Evolutionary conservation across 2,888 invertebrate species (phyloP), one percentile per base, ranked within the genome.

Genomic region (Drosophila falleni): DNA sequence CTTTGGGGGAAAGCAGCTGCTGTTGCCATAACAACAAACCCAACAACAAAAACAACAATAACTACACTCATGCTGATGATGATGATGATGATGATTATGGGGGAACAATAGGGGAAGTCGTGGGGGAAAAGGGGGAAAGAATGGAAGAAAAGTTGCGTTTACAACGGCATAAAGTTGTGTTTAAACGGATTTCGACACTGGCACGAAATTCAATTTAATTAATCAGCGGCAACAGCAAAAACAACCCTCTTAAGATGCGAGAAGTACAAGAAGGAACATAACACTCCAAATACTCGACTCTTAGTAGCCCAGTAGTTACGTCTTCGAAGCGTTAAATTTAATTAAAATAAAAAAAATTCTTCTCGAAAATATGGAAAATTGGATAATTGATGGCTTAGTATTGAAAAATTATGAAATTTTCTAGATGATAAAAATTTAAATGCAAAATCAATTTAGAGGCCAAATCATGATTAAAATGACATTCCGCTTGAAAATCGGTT

Each of bases 171-270:
- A 67, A 80, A 79, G 88, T 70, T 88, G 81, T 67, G 67, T 89
- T 85, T 87, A 89, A 85, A 85, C 85, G 81, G 87, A 85, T 89
- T 85, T 85, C 84, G 74, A 71, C 80, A 74, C 70, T 55, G 64
- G 77, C 80, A 75, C 60, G 51, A 70, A 80, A 81, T 84, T 85
- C 89, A 89, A 85, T 85, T 85, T 80, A 89, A 85, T 85, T 89
- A 78, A 87, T 72, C 80, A 81, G 73, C 44, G 56, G 63, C 61
- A 61, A 74, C 71, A 26, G 53, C 44, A 56, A 49, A 68, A 76
- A 69, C 77, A 58, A 70, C 76, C 78, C 80, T 60, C 51, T 19
- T 15, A 29, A 8, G 33, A 35, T 15, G 35, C 13, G n/a, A 31
- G n/a, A 33, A 13, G 42, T 23, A 23, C 6, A 26, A 15, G 19